Conservation (phyloP, 2,113 vertebrate species). For the Scomber japonicus region DNA sequence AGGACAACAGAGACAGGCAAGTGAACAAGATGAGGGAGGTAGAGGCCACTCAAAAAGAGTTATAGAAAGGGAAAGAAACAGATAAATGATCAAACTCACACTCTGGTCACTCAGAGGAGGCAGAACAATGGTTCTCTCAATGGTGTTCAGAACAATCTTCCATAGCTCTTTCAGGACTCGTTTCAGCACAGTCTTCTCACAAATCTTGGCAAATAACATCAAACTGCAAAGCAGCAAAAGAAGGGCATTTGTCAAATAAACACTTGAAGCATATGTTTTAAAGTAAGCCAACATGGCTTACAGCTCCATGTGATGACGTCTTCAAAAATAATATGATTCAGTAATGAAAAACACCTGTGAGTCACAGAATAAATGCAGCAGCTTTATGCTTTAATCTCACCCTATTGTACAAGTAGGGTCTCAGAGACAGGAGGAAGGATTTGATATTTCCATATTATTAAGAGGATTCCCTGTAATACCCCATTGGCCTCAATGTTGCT, state of each 20-base stretch:
- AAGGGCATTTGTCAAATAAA: conserved; percentile 45
- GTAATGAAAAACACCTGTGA: conserved; percentile 54
- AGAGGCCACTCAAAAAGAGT: conserved; percentile 10
- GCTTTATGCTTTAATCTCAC: conserved; percentile 69
- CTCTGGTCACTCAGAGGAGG: conserved; percentile 95
- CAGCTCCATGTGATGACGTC: conserved; percentile 25
- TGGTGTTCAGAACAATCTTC: conserved; percentile 96
- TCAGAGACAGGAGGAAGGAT: conserved; percentile 73
- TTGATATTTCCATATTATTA: conserved; percentile 81
- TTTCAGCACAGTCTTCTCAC: conserved; percentile 98
- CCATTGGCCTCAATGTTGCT: conserved; percentile 78
- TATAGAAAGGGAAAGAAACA: conserved; percentile 5
- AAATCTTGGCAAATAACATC: conserved; percentile 97
- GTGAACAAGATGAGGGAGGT: conserved; percentile 39
- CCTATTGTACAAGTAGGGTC: conserved; percentile 61
- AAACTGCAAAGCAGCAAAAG: conserved; percentile 86
- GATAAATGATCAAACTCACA: conserved; percentile 84
- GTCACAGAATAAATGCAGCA: conserved; percentile 43
- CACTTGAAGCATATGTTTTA: conserved; percentile 13
- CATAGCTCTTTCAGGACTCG: conserved; percentile 96
- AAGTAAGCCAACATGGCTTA: background rate
- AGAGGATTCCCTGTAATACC: conserved; percentile 81
- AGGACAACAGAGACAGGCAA: conserved; percentile 38
- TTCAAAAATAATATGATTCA: conserved; percentile 46
- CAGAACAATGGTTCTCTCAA: conserved; percentile 96